phyloP scores from a whole-genome alignment of 1,140 invertebrate species.

The Camponotus pennsylvanicus region DNA sequence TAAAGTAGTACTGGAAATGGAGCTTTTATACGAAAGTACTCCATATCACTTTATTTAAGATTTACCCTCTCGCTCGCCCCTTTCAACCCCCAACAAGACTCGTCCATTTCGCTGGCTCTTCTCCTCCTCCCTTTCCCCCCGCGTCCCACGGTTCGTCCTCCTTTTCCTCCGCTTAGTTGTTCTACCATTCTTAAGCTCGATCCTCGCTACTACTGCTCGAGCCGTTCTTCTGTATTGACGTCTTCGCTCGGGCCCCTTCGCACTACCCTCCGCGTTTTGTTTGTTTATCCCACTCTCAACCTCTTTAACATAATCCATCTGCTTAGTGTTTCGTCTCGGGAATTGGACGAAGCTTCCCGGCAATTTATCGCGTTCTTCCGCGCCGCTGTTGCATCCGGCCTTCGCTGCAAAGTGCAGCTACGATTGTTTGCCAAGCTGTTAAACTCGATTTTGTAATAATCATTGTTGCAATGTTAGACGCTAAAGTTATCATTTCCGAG shows the following conservation, averaged over 20 bases:
- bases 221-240: constrained; percentile 77
- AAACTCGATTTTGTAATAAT: constrained; percentile 24
- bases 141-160: constrained; percentile 61
- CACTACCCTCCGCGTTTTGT: constrained; percentile 69
- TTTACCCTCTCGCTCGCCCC: constrained; percentile 86
- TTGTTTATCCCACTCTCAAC: constrained; percentile 76
- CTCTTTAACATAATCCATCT: constrained; percentile 77
- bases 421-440: constrained; percentile 38
- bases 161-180: constrained; percentile 54
- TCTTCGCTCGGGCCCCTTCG: constrained; percentile 64
- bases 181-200: constrained; percentile 75
- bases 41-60: constrained; percentile 87
- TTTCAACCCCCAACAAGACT: constrained; percentile 86
- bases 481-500: not conserved
- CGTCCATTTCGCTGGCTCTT: constrained; percentile 85
- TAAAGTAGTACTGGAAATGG: constrained; percentile 85
- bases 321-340: constrained; percentile 70
- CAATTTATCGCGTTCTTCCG: constrained; percentile 64
- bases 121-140: constrained; percentile 51
- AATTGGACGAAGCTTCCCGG: constrained; percentile 71
- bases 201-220: constrained; percentile 74
- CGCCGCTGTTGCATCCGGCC: not conserved
- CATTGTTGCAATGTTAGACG: not conserved
- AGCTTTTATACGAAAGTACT: constrained; percentile 87
- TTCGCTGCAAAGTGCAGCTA: not conserved